Base-by-base conservation (phyloP, 2,113 vertebrate species). In the Pelobates fuscus region DNA sequence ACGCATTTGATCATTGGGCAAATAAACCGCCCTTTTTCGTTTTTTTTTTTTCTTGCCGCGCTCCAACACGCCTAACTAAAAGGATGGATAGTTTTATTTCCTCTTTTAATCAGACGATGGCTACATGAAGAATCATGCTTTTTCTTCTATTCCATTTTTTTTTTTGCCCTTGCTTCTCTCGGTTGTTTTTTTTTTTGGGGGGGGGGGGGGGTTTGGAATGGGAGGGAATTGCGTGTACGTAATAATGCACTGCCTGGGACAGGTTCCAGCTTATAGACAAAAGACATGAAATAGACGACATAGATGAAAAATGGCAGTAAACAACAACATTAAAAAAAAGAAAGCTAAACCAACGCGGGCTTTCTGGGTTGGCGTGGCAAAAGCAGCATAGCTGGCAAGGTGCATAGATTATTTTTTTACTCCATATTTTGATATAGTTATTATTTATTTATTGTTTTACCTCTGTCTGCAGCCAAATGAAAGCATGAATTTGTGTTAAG, bases 181-280 rank as follows among this genome's bases (percentile, higher is more conserved):
- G n/a, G n/a, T n/a, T n/a, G 43, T 64, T 83, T 83, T 82, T 84
- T 77, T 80, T 86, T 83, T 82, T 65, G 49, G 70, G 20, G 59
- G 85, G 88, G 82, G 82, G 87, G 84, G 82, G 86, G n/a, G n/a
- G n/a, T n/a, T n/a, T n/a, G 49, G 70, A 23, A 61, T 86, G 88
- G 82, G 82, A 87, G 84, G 82, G 86, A 87, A 82, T 84, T 88
- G 86, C 79, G 81, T 86, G 83, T 84, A 85, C 85, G 84, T 89
- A 80, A 79, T 71, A 81, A 86, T 91, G 84, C 89, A 84, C 83
- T 84, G 81, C 85, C 88, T 91, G 91, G 93, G 92, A 93, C 88
- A 91, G 90, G 88, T 91, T 93, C 91, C 93, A 93, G 85, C 84
- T 85, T 82, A 81, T 83, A 84, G 84, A 91, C 89, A 93, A 94